Base-by-base conservation (phyloP, 2,113 vertebrate genomes). In the Seriola aureovittata region DNA sequence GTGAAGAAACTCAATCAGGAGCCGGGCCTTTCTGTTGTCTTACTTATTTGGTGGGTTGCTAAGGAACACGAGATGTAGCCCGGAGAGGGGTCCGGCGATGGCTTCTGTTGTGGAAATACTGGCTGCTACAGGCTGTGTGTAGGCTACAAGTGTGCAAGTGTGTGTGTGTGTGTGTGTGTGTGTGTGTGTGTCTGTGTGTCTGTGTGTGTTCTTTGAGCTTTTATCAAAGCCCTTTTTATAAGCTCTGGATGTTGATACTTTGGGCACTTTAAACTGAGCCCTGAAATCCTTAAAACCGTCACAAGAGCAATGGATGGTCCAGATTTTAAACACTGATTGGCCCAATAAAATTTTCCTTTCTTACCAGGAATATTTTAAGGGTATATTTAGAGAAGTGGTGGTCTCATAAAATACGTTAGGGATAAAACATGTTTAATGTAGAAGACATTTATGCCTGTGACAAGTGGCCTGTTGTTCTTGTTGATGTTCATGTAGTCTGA, bases 11-110 rank as follows among this genome's bases (percentile, higher is more conserved):
- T 80, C 52, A 87, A 89, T 89, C 73, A 77, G 60, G 60, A 81
- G 63, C 23, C 0, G 1, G 63, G 70, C 17, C 65, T 40, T 50
- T 86, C 63, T 85, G 88, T 88, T 85, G 63, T 82, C 80, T 87
- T 92, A 83, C 72, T 93, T 90, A 89, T 92, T 93, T 92, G 85
- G 74, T 48, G 40, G 59, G 93, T 93, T 93, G 91, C 93, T 91
- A 90, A 78, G 93, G 42, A 92, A 93, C 87, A 38, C 14, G 23
- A 80, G 81, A 88, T 89, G 83, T 80, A 82, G 85, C 85, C 80
- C 6, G 17, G 62, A 84, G 90, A 92, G 75, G 87, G 84, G 88
- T 88, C 77, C 60, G 23, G 75, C 70, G 82, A 91, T 78, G 36
- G 68, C 81, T 65, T 80, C 80, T 90, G 88, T 91, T 93, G 85